phyloP scores from a whole-genome alignment of 2,888 invertebrate species.

The Catonia carolina region DNA sequence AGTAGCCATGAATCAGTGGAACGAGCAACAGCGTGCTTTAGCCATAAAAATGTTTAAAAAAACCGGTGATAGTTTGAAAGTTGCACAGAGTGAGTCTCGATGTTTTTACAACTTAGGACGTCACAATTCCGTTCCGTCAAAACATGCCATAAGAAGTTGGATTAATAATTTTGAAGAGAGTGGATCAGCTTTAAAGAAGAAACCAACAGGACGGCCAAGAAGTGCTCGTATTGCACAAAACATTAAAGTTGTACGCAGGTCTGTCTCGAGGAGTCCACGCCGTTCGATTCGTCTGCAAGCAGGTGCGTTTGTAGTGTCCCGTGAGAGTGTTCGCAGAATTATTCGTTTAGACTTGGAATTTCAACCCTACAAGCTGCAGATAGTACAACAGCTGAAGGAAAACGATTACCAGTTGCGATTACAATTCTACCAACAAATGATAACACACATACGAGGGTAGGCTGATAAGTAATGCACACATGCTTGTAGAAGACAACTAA shows the following conservation, averaged over 20 bases:
- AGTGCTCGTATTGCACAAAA: neutral
- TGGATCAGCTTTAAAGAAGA: neutral
- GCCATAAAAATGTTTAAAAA: neutral
- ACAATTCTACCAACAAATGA: too few relatives aligned
- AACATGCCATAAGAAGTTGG: conserved; percentile 1
- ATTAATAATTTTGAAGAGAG: conserved; percentile 2
- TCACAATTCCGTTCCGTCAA: conserved; percentile 1
- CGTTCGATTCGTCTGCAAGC: neutral
- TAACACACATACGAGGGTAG: too few relatives aligned
- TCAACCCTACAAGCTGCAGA: too few relatives aligned
- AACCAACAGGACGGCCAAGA: too few relatives aligned
- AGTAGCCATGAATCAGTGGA: neutral
- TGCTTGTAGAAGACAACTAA: too few relatives aligned
- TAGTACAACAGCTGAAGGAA: too few relatives aligned
- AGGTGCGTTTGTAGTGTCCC: neutral
- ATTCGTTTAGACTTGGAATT: neutral
- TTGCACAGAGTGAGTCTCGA: neutral
- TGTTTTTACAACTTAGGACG: conserved; percentile 9
- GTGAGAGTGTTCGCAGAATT: neutral
- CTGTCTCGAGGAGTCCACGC: conserved; percentile 2
- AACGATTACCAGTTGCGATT: too few relatives aligned
- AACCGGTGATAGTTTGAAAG: neutral
- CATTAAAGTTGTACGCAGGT: neutral
- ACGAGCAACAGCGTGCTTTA: too few relatives aligned
- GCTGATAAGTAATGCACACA: too few relatives aligned